Evolutionary conservation across 2,888 invertebrate species (phyloP), one percentile per base, ranked within the genome.

Genomic region (Anorthoa munda): DNA sequence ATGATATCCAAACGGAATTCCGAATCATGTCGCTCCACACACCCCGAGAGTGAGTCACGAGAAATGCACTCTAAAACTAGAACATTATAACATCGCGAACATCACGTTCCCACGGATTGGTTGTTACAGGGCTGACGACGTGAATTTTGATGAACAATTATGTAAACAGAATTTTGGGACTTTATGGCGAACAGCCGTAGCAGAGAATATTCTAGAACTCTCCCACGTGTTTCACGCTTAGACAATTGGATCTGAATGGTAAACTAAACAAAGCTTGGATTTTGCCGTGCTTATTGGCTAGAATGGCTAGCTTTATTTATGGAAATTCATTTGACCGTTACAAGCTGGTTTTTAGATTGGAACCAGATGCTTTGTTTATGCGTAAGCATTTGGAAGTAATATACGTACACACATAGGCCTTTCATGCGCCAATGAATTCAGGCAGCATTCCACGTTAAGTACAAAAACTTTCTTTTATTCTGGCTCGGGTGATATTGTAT

Each of bases 11-110:
- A 80, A 84, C 79, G 72, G 85, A 86, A 82, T 87, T 79, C 70
- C 78, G 75, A 84, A 83, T 80, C 77, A 77, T 77, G 77, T 80
- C 75, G 66, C 63, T 81, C 83, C 83, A 58, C 79, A 77, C 71
- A 81, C 79, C 80, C 82, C 66, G 77, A 61, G 60, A 77, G 66
- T 89, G 90, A 90, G 81, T 89, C 89, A 90, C 82, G 77, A 81
- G 86, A 82, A 84, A 86, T 90, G 88, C 87, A 87, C 85, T 85
- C 88, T 87, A 88, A 89, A 90, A 89, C 89, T 89, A 88, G 89
- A 88, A 84, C 87, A 83, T 78, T 84, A 84, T 84, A 88, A 87
- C 87, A 79, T 76, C 76, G 81, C 63, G 76, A 80, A 84, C 84
- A 81, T 84, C 86, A 83, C 85, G 88, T 87, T 88, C 89, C 86